Base-by-base conservation (phyloP, 2,888 invertebrate genomes). In the Drosophila crucigera region DNA sequence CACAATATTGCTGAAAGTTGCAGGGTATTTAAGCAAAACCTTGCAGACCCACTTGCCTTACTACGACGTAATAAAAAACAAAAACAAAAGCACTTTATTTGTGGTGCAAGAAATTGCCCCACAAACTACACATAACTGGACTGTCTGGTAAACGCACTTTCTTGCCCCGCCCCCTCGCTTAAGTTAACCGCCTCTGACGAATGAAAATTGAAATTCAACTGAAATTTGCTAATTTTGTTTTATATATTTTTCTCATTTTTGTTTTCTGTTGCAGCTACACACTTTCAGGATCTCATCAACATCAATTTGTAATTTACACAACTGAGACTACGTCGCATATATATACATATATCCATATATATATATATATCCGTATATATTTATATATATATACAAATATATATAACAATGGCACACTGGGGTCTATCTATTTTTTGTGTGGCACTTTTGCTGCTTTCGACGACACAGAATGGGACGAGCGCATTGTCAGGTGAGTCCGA, bases 241-340 rank as follows among this genome's bases (percentile, higher is more conserved):
- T 39, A 16, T 30, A 47, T 59, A n/a, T 28, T 33, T 41, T 22
- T 41, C 33, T 54, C 10, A 4, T 59, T 35, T 37, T 35, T 30
- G 35, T 50, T 31, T 49, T 22, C 50, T 22, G 19, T 61, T 63
- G 35, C 79, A 78, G 78, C 47, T 53, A 31, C 6, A 69, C 49
- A 63, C 77, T 76, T 78, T 76, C 80, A 80, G 80, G 78, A 78
- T 78, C 80, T 78, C 78, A 72, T 25, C 79, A 73, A 73, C 69
- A 65, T 70, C 66, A 79, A 70, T 50, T 64, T 54, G 37, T 33
- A 67, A 70, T 79, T 75, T 63, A 65, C 64, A 65, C 63, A 66
- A 75, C 54, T 67, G 64, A 58, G 61, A 69, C 55, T 31, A 33
- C 56, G 41, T 55, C 59, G 61, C 50, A 49, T 35, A 25, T 19